Conservation (phyloP, 2,888 invertebrate species). For the Oeneis ivallda region DNA sequence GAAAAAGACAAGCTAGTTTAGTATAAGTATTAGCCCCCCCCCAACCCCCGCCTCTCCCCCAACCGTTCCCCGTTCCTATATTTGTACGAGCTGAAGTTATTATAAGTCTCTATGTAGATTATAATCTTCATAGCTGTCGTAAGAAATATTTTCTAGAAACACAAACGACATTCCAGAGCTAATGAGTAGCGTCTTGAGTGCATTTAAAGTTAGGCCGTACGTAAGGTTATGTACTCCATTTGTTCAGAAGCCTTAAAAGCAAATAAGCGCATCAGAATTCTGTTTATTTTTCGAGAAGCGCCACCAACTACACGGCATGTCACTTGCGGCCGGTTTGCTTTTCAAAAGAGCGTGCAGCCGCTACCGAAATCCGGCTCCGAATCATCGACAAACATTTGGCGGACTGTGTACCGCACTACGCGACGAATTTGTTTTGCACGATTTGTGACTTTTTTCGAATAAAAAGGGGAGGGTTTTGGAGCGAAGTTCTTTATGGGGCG, state of each 20-base stretch:
- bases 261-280: conserved; percentile 17
- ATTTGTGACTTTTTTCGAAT: too few relatives aligned
- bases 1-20: too few relatives aligned
- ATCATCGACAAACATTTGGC: conserved; percentile 28
- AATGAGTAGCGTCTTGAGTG: conserved; percentile 32
- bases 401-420: conserved; percentile 6
- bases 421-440: too few relatives aligned
- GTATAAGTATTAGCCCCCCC: too few relatives aligned
- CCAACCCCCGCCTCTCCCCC: too few relatives aligned
- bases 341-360: conserved; percentile 43
- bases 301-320: conserved; percentile 42
- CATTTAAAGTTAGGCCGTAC: conserved; percentile 15
- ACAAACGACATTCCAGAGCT: conserved; percentile 8
- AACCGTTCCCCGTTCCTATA: too few relatives aligned
- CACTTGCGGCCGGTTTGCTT: conserved; percentile 44
- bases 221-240: conserved; percentile 36
- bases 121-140: too few relatives aligned
- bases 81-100: too few relatives aligned
- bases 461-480: too few relatives aligned
- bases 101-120: too few relatives aligned
- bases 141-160: not conserved
- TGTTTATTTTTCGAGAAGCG: conserved; percentile 30
- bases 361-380: conserved; percentile 42
- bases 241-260: conserved; percentile 27
- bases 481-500: too few relatives aligned